These are phyloP conservation scores for Boloria selene DNA, from an alignment of 2,888 invertebrate species.

Conservation along the genomic window DNA sequence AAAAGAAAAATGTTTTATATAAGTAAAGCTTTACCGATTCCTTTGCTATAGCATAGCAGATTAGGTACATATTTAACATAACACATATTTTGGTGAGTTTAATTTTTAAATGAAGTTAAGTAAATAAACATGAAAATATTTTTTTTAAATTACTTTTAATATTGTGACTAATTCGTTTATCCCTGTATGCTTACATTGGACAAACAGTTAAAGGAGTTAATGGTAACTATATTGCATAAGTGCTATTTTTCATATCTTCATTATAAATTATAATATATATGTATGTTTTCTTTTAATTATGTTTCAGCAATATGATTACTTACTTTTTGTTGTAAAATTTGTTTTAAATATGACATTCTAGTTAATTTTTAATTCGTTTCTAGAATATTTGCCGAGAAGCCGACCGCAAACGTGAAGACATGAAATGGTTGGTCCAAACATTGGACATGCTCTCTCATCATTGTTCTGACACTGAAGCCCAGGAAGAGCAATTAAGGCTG, in stretches of 20 bases:
- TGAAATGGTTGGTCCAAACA: constrained; percentile 97
- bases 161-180: background rate
- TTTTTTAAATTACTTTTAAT: too few species aligned
- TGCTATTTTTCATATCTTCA: background rate
- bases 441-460: constrained; percentile 92
- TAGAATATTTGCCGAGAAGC: constrained; percentile 95
- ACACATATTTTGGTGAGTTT: too few species aligned
- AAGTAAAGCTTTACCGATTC: too few species aligned
- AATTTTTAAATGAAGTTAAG: too few species aligned
- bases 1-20: too few species aligned
- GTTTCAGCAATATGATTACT: too few species aligned
- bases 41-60: too few species aligned
- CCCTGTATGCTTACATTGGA: constrained; percentile 52
- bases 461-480: constrained; percentile 90
- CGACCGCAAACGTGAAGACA: constrained; percentile 94
- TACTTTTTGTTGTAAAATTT: constrained; percentile 3
- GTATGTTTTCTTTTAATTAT: too few species aligned
- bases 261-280: too few species aligned
- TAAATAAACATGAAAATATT: too few species aligned
- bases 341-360: constrained; percentile 4
- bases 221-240: constrained; percentile 64
- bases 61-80: too few species aligned
- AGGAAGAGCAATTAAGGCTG: constrained; percentile 90
- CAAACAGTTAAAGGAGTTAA: constrained; percentile 71
- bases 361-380: constrained; percentile 43